Base-by-base conservation (phyloP, 1,140 invertebrate species). In the Batillaria attramentaria region DNA sequence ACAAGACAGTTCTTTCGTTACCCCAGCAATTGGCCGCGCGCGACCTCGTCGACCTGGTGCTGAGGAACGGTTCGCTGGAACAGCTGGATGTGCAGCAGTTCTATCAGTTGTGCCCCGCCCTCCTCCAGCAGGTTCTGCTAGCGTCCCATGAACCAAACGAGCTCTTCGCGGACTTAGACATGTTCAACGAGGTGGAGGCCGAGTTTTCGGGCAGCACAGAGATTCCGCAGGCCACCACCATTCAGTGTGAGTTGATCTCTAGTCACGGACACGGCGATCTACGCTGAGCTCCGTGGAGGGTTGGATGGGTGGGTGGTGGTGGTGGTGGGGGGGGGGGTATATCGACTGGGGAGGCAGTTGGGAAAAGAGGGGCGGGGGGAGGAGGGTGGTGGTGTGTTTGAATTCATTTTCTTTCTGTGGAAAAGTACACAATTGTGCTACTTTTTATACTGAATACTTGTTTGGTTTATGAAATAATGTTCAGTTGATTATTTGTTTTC, bases 101-200 rank as follows among this genome's bases (percentile, higher is more conserved):
- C 2, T 77, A 77, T 37, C 75, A 66, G 62, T 41, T 77, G 65
- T 77, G 75, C 42, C 75, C 75, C 1, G 41, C 62, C 31, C 62
- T 77, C 39, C 41, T 77, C 16, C 62, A 77, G 42, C 62, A 77
- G 75, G n/a, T 77, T 13, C 39, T 43, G 41, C 10, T 62, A 37
- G 28, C 54, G 2, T 41, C 54, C 3, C 2, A 62, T 8, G 20
- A 16, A n/a, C 41, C 1, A 33, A 13, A 72, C 43, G 41, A 24
- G 33, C 10, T 13, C 10, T 2, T 28, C 2, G 39, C n/a, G 5
- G 18, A 65, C 1, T 28, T 42, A 33, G 33, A 57, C 35, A 28
- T 35, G 39, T n/a, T n/a, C n/a, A 42, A n/a, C 50, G 41, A 46
- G 41, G 41, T 42, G 41, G 42, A 70, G 28, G 62, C 10, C 1